These are phyloP conservation scores for Menidia beryllina DNA, from an alignment of 2,113 vertebrate species.

Conservation along the genomic window DNA sequence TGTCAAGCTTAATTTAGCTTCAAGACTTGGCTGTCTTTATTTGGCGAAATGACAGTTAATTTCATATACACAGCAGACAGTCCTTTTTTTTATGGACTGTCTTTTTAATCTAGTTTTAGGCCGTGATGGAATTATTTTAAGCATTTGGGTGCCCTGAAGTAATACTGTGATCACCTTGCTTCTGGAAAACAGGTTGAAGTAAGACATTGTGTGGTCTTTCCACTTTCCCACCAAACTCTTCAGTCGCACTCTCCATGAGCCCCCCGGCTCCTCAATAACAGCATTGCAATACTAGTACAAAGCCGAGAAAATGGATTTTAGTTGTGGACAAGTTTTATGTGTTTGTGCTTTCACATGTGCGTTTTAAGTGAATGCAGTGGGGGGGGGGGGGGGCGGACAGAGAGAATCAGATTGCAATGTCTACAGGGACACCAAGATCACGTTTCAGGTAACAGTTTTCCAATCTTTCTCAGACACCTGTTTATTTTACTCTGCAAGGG, in stretches of 20 bases:
- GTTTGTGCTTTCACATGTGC: slow-evolving; percentile 1
- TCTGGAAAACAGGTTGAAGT: slow-evolving; percentile 23
- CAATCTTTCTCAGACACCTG: slow-evolving; percentile 33
- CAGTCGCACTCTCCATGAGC: slow-evolving; percentile 25
- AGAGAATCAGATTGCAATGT: slow-evolving; percentile 36
- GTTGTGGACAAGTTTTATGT: slow-evolving; percentile 12
- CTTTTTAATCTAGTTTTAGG: background rate
- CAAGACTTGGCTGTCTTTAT: slow-evolving; percentile 26
- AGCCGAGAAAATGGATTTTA: slow-evolving; percentile 44
- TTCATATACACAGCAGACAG: background rate
- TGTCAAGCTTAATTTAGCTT: slow-evolving; percentile 39
- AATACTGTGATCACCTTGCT: slow-evolving; percentile 14
- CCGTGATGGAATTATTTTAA: slow-evolving; percentile 1
- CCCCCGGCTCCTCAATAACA: slow-evolving; percentile 42
- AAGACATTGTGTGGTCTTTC: slow-evolving; percentile 14
- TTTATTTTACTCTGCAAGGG: slow-evolving; percentile 27
- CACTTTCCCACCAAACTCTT: slow-evolving; percentile 27
- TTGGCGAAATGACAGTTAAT: background rate
- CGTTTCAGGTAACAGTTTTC: slow-evolving; percentile 64
- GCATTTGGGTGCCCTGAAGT: background rate
- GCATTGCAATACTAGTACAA: slow-evolving; percentile 24
- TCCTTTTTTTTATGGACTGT: background rate
- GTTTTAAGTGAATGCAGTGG: background rate
- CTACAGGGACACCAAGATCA: slow-evolving; percentile 43
- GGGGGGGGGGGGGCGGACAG: background rate